Conservation (phyloP, 2,113 vertebrate genomes). For the Falco punctatus region DNA sequence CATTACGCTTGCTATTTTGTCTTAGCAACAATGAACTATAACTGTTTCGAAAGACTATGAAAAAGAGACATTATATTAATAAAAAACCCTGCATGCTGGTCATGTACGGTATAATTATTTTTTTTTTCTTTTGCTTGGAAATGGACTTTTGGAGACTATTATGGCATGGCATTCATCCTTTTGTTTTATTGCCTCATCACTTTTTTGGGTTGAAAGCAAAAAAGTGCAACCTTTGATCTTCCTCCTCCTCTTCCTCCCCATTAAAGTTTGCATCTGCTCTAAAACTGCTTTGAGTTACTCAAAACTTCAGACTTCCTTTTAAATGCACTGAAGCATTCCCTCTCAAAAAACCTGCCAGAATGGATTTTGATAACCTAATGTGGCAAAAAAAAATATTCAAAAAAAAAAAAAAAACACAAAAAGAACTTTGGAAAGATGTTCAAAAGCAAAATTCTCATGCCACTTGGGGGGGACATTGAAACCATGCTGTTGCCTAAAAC, state of each 20-base stretch:
- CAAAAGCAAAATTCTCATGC: constrained; percentile 71
- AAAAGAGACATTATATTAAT: constrained; percentile 89
- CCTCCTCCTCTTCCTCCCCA: constrained; percentile 80
- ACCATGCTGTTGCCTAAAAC: constrained; percentile 86
- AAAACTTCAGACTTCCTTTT: constrained; percentile 83
- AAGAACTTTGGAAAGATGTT: constrained; percentile 73
- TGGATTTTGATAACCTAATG: constrained; percentile 80
- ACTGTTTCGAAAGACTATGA: constrained; percentile 88
- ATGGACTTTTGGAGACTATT: constrained; percentile 88
- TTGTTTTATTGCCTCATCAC: constrained; percentile 90
- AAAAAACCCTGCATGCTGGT: constrained; percentile 98
- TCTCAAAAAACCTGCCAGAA: constrained; percentile 82
- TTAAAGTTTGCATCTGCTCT: constrained; percentile 84
- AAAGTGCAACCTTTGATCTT: constrained; percentile 88
- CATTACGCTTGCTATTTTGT: constrained; percentile 93
- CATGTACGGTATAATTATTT: constrained; percentile 94
- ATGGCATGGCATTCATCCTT: constrained; percentile 96
- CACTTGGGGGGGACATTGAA: constrained; percentile 77
- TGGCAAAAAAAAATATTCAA: constrained; percentile 59
- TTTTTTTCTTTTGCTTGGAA: constrained; percentile 86
- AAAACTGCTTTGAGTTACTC: constrained; percentile 87
- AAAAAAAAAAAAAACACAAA: not conserved
- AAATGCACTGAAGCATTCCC: constrained; percentile 87
- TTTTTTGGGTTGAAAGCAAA: constrained; percentile 95
- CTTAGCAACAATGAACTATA: constrained; percentile 89